Evolutionary conservation across 2,888 invertebrate genomes (phyloP).

Genomic region (Drosophila meridionalis): DNA sequence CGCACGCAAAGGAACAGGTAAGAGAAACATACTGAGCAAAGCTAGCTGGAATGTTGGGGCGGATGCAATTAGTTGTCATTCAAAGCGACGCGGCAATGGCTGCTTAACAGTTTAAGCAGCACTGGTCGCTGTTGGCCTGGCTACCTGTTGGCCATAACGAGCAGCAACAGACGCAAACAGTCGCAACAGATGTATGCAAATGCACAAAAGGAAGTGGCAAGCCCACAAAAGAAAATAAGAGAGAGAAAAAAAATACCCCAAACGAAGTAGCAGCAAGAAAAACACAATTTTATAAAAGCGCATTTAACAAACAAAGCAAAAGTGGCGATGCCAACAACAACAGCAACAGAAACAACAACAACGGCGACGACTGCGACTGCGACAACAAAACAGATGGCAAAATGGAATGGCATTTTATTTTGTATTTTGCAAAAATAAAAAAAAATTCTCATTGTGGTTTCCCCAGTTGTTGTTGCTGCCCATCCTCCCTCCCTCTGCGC

Average conservation of each 20-base stretch:
- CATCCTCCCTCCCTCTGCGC: background rate
- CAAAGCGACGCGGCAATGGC: constrained; percentile 1
- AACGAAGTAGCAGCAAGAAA: constrained; percentile 36
- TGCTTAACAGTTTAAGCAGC: constrained; percentile 39
- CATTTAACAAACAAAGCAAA: constrained; percentile 77
- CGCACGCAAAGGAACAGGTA: constrained; percentile 1
- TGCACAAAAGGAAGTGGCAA: constrained; percentile 66
- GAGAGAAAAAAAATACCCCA: background rate
- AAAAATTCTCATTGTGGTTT: constrained; percentile 63
- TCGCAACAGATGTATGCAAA: constrained; percentile 49
- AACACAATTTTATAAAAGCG: constrained; percentile 68
- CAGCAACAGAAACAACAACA: constrained; percentile 41
- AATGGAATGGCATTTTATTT: constrained; percentile 70
- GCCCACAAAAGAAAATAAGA: constrained; percentile 39
- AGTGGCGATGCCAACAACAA: constrained; percentile 44
- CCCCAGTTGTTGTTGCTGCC: constrained; percentile 23
- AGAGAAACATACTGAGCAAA: background rate
- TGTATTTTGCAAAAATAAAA: constrained; percentile 28
- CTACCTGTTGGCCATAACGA: constrained; percentile 64
- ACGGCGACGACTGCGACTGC: constrained; percentile 24
- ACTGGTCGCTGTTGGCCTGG: constrained; percentile 11
- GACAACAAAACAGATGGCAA: constrained; percentile 70
- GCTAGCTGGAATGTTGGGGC: constrained; percentile 14
- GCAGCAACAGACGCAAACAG: constrained; percentile 31
- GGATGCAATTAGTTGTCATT: constrained; percentile 45